Base-by-base conservation (phyloP, 2,113 vertebrate genomes). In the Oreochromis niloticus region DNA sequence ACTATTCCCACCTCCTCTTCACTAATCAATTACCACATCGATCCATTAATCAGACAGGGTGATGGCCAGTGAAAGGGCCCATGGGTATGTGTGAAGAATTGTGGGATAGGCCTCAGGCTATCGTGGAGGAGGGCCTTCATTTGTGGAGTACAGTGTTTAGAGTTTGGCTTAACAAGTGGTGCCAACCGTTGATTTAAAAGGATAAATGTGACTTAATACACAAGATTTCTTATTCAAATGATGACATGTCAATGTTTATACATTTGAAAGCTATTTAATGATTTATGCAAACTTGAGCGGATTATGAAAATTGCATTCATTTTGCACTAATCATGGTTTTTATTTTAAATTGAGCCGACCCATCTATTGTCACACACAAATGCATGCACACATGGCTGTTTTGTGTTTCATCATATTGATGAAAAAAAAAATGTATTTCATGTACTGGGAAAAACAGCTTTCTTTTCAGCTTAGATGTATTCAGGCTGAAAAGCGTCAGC, bases 11-110 rank as follows among this genome's bases (percentile, higher is more conserved):
- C 97, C 97, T 97, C 96, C 96, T 95, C 96, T 97, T 95, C 95
- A 95, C 97, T 98, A 99, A 99, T 99, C 98, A 99, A 97, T 99
- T 98, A 98, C 97, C 97, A 96, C 96, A 95, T 97, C 96, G 97
- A 98, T 98, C 98, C 97, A 99, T 98, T 98, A 97, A 99, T 98
- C 98, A 98, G 97, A 96, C 96, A 93, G 96, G 96, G 96, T 97
- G 98, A 97, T 97, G 96, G 97, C 96, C 96, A 97, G 97, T 96
- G 98, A 98, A 97, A 97, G 96, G 96, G 96, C 95, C 95, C 94
- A 95, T 95, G 94, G 95, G 97, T 97, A 96, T 93, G 92, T 92
- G 95, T 95, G 94, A 95, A 94, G 96, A 94, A 93, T 93, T 93
- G 96, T 87, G 24, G 88, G 92, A 92, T 34, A 14, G 55, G 96